Evolutionary conservation across 2,797 vertebrate genomes (phyloP).

Genomic region (Botia kubotai): DNA sequence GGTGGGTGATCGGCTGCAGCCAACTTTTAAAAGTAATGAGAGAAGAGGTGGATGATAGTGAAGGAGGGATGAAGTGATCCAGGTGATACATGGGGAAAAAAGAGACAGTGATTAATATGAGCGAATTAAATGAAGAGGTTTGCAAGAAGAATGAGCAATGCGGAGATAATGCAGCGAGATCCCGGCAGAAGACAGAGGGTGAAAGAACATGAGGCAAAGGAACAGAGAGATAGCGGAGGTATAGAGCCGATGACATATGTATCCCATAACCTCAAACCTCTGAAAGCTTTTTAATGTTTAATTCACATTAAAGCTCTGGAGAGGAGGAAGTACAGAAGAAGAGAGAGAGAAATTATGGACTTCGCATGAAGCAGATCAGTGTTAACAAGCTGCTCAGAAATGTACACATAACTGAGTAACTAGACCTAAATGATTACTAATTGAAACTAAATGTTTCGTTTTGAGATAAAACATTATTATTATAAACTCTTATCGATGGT

Average conservation of each 20-base stretch:
- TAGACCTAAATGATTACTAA: neutral
- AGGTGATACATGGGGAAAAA: constrained; percentile 13
- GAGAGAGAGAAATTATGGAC: constrained; percentile 49
- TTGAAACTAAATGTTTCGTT: too few relatives aligned
- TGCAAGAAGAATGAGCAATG: constrained; percentile 67
- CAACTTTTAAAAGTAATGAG: constrained; percentile 67
- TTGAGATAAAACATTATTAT: neutral
- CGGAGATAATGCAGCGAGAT: constrained; percentile 64
- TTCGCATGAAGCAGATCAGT: constrained; percentile 18
- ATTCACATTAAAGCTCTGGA: constrained; percentile 66
- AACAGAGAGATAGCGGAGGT: constrained; percentile 51
- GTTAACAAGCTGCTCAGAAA: constrained; percentile 16
- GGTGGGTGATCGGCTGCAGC: constrained; percentile 54
- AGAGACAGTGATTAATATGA: constrained; percentile 33
- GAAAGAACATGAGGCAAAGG: constrained; percentile 48
- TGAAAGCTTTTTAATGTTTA: constrained; percentile 70
- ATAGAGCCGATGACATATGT: constrained; percentile 64
- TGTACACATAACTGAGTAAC: neutral
- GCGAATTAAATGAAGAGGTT: constrained; percentile 38
- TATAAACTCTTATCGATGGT: too few relatives aligned
- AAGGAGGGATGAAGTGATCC: neutral
- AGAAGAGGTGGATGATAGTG: constrained; percentile 45
- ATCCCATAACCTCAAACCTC: constrained; percentile 47
- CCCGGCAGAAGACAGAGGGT: constrained; percentile 38
- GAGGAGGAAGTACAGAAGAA: constrained; percentile 52